phyloP scores from a whole-genome alignment of 2,888 invertebrate genomes.

The Papilio protenor region DNA sequence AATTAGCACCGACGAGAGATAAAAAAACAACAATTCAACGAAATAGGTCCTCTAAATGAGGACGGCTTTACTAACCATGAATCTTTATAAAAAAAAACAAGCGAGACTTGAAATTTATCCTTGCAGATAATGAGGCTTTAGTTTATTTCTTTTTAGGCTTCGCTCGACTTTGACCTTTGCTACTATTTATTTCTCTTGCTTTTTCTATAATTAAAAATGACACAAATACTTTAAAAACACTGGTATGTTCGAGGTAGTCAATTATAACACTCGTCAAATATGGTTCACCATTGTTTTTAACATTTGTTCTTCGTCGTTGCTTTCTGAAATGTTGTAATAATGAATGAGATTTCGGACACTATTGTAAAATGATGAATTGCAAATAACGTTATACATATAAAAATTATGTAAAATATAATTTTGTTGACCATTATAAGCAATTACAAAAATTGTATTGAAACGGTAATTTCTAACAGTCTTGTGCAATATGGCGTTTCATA shows the following conservation, averaged over 20 bases:
- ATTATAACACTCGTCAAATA: too few relatives aligned
- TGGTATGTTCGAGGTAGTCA: background rate
- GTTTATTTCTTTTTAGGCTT: conserved; percentile 13
- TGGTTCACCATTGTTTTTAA: too few relatives aligned
- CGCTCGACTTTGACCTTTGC: conserved; percentile 16
- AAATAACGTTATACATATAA: background rate
- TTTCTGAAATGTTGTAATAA: too few relatives aligned
- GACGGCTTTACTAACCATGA: conserved; percentile 42
- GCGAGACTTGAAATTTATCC: conserved; percentile 19
- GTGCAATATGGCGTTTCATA: too few relatives aligned
- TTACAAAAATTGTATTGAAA: too few relatives aligned
- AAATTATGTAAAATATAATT: too few relatives aligned
- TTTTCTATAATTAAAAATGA: background rate
- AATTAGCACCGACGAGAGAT: conserved; percentile 64
- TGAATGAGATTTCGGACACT: too few relatives aligned
- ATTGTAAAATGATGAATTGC: too few relatives aligned
- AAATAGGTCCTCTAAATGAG: conserved; percentile 45
- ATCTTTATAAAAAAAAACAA: conserved; percentile 29
- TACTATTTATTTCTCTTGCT: background rate
- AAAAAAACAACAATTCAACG: conserved; percentile 59
- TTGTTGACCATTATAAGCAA: too few relatives aligned
- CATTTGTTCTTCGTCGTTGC: too few relatives aligned
- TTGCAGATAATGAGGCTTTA: conserved; percentile 17
- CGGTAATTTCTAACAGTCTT: too few relatives aligned
- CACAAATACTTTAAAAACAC: background rate